phyloP scores from a whole-genome alignment of 1,140 invertebrate genomes.

The Pectinophora gossypiella region DNA sequence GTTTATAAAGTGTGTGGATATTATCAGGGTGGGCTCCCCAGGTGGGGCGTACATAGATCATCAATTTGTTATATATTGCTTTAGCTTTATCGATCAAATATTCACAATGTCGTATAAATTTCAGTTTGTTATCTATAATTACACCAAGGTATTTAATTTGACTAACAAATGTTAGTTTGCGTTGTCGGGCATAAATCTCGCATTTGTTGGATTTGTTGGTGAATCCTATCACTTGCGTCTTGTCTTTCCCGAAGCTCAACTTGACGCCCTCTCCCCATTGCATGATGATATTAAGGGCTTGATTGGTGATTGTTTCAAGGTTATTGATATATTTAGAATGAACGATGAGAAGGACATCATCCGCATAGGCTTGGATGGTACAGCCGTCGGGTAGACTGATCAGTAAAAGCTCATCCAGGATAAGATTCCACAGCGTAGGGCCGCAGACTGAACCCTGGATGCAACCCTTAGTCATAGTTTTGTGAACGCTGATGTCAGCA shows the following conservation, averaged over 20 bases:
- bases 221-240: too few relatives aligned
- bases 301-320: background rate
- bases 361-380: too few relatives aligned
- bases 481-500: background rate
- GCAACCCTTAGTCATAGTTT: slow-evolving; percentile 6
- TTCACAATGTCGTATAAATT: too few relatives aligned
- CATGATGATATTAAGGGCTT: too few relatives aligned
- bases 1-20: background rate
- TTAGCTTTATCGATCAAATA: background rate
- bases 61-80: background rate
- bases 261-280: too few relatives aligned
- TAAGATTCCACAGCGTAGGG: slow-evolving; percentile 12
- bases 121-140: background rate
- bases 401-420: too few relatives aligned
- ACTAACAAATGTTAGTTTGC: background rate
- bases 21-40: background rate
- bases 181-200: background rate
- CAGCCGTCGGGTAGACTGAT: too few relatives aligned
- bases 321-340: background rate
- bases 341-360: too few relatives aligned
- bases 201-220: too few relatives aligned
- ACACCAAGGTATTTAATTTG: background rate
- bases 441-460: slow-evolving; percentile 16
- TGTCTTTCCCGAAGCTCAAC: too few relatives aligned
- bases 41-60: background rate